These are phyloP conservation scores for Heterotilapia buettikoferi DNA, from an alignment of 2,113 vertebrate genomes.

Conservation along the genomic window DNA sequence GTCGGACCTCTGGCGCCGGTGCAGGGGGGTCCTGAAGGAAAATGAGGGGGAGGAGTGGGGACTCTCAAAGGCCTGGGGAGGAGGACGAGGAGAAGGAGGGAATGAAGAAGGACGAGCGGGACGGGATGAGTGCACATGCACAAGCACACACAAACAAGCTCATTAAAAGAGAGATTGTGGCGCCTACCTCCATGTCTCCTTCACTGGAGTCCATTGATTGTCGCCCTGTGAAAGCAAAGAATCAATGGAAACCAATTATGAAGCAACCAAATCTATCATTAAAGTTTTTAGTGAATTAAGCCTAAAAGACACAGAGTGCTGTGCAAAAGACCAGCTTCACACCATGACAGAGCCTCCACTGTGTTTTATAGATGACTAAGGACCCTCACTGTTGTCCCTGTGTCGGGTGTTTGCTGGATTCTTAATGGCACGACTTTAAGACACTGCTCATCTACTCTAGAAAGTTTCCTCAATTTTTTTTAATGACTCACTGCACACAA, in stretches of 20 bases:
- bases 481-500: not conserved
- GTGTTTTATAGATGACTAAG: not conserved
- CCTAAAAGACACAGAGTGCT: not conserved
- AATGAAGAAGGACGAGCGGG: constrained; percentile 66
- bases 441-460: not conserved
- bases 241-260: not conserved
- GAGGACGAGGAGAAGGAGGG: constrained; percentile 41
- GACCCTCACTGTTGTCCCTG: not conserved
- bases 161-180: not conserved
- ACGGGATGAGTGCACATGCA: constrained; percentile 32
- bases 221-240: constrained; percentile 65
- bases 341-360: not conserved
- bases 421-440: not conserved
- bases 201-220: constrained; percentile 80
- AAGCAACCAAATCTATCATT: not conserved
- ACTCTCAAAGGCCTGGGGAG: constrained; percentile 74
- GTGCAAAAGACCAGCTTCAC: not conserved
- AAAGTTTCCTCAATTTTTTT: too few relatives aligned
- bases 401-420: not conserved
- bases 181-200: constrained; percentile 75
- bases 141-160: not conserved
- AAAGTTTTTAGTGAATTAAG: rapidly evolving
- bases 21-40: constrained; percentile 66
- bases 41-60: constrained; percentile 82
- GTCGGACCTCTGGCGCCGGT: constrained; percentile 75